phyloP scores from a whole-genome alignment of 2,113 vertebrate species.

The Malurus melanocephalus region DNA sequence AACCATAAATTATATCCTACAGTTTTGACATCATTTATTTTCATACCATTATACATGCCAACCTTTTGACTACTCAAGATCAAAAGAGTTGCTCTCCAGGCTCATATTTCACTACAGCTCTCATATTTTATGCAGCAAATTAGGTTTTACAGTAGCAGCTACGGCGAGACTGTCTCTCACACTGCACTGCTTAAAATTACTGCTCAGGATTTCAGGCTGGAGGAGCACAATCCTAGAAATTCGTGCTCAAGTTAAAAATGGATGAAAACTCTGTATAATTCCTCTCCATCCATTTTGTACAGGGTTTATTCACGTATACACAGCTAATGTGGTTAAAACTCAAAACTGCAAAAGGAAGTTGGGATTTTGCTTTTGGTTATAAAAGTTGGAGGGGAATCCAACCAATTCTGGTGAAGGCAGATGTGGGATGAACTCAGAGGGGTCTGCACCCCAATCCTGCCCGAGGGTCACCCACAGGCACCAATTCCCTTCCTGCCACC shows the following conservation, averaged over 20 bases:
- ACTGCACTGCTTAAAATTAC: not conserved
- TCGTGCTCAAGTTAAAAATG: not conserved
- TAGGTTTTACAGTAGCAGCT: slow-evolving; percentile 50
- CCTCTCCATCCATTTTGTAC: not conserved
- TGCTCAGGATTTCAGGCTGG: not conserved
- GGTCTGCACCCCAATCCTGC: not conserved
- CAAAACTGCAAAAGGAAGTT: not conserved
- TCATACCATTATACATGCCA: slow-evolving; percentile 68
- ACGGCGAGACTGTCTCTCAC: slow-evolving; percentile 1
- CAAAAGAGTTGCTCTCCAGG: slow-evolving; percentile 68
- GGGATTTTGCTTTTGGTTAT: not conserved
- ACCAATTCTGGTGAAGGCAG: not conserved
- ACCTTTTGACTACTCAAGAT: slow-evolving; percentile 72
- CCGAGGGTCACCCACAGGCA: not conserved
- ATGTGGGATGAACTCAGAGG: not conserved
- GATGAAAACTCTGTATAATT: not conserved
- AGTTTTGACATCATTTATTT: slow-evolving; percentile 74
- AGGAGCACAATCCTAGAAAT: not conserved
- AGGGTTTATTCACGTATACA: not conserved
- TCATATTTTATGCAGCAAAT: slow-evolving; percentile 60
- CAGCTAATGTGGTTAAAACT: not conserved
- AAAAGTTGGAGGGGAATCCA: not conserved
- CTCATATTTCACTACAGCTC: slow-evolving; percentile 64
- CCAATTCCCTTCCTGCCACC: not conserved
- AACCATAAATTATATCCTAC: slow-evolving; percentile 65